phyloP scores from a whole-genome alignment of 2,113 vertebrate genomes.

The Dicaeum eximium region DNA sequence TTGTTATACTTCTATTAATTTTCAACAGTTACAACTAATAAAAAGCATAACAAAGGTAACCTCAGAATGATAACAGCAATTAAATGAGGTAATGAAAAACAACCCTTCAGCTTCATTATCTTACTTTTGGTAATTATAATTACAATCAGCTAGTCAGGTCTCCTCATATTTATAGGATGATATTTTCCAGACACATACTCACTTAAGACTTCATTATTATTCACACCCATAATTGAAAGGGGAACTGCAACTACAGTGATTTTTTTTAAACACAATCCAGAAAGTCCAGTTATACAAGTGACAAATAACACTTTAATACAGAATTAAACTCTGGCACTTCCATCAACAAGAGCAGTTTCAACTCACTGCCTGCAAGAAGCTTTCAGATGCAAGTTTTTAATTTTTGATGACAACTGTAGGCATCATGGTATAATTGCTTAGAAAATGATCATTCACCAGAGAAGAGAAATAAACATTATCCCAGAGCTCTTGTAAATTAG shows the following conservation, averaged over 20 bases:
- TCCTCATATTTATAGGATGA: neutral
- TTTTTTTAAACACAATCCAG: neutral
- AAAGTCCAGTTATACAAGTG: neutral
- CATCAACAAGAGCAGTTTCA: neutral
- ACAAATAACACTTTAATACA: neutral
- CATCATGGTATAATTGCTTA: neutral
- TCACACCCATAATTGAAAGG: neutral
- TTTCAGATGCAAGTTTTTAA: neutral
- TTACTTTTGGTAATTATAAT: slow-evolving; percentile 13
- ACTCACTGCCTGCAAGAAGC: neutral
- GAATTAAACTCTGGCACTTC: neutral
- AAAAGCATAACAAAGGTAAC: neutral
- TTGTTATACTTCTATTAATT: slow-evolving; percentile 1
- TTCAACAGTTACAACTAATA: neutral
- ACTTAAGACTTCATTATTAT: neutral
- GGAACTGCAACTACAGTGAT: neutral
- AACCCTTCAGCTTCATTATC: slow-evolving; percentile 6
- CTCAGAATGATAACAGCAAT: neutral
- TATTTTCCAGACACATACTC: neutral
- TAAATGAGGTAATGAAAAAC: slow-evolving; percentile 4
- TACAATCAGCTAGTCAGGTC: neutral
- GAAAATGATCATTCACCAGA: neutral
- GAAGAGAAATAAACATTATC: neutral
- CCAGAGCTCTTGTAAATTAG: neutral
- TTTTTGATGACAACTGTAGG: neutral